Evolutionary conservation across 2,888 invertebrate species (phyloP).

Genomic region (Drosophila austrosaltans): DNA sequence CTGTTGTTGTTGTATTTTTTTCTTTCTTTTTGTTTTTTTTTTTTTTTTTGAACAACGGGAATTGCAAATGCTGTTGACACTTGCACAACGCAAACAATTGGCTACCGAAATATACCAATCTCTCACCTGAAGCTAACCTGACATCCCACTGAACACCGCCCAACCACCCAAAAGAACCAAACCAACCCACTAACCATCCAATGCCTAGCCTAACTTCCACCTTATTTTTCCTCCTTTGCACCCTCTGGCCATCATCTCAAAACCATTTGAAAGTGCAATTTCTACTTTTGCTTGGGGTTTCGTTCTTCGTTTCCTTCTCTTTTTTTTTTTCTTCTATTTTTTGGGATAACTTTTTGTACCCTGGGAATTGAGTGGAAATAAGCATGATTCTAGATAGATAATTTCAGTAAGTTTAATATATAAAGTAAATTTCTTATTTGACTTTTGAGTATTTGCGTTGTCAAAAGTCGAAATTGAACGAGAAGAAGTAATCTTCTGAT

Average conservation of each 20-base stretch:
- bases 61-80: conserved; percentile 77
- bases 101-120: conserved; percentile 50
- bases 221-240: not conserved
- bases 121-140: conserved; percentile 26
- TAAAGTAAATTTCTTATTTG: not conserved
- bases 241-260: conserved; percentile 3
- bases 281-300: conserved; percentile 16
- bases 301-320: not conserved
- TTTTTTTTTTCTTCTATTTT: conserved; percentile 22
- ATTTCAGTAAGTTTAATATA: not conserved
- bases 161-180: not conserved
- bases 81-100: conserved; percentile 75
- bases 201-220: not conserved
- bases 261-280: conserved; percentile 25
- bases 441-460: no score
- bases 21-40: conserved; percentile 24
- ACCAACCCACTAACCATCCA: not conserved
- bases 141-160: not conserved
- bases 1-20: not conserved
- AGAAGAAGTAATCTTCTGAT: no score
- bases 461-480: no score
- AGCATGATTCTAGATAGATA: not conserved
- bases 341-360: conserved; percentile 15
- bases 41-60: conserved; percentile 56
- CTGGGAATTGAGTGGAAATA: not conserved